These are phyloP conservation scores for Acanthurus leucopareius DNA, from an alignment of 2,797 vertebrate species.

Conservation along the genomic window DNA sequence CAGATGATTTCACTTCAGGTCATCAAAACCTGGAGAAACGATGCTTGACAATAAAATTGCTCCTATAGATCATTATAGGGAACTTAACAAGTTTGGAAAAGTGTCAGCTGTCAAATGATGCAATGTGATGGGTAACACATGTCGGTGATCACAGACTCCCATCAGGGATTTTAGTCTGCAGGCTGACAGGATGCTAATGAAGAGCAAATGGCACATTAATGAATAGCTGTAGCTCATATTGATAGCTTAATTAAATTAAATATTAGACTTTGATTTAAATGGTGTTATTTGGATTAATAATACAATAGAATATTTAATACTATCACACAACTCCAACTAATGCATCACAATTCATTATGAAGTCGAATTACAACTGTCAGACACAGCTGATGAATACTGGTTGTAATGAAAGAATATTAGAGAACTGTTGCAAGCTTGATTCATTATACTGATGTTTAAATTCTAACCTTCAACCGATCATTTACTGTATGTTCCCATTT, in stretches of 20 bases:
- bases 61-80: slow-evolving; percentile 73
- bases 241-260: background rate
- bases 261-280: background rate
- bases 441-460: too few species aligned
- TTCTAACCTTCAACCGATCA: too few species aligned
- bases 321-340: too few species aligned
- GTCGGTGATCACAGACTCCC: slow-evolving; percentile 62
- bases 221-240: slow-evolving; percentile 29
- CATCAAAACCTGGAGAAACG: slow-evolving; percentile 72
- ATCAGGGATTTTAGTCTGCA: slow-evolving; percentile 40
- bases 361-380: too few species aligned
- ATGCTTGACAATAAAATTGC: slow-evolving; percentile 76
- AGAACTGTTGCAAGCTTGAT: too few species aligned
- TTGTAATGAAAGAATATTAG: background rate
- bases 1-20: slow-evolving; percentile 67
- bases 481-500: too few species aligned
- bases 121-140: slow-evolving; percentile 83
- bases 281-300: background rate
- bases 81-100: slow-evolving; percentile 73
- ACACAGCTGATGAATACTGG: background rate
- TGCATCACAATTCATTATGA: too few species aligned
- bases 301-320: background rate
- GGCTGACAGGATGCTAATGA: slow-evolving; percentile 25
- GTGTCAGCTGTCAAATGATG: slow-evolving; percentile 76
- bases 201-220: slow-evolving; percentile 39